Percentiles rank a stretch among this genome's conserved stretches.
Evolutionary conservation across 2,888 invertebrate genomes (phyloP).

Genomic region (Acheta domesticus): DNA sequence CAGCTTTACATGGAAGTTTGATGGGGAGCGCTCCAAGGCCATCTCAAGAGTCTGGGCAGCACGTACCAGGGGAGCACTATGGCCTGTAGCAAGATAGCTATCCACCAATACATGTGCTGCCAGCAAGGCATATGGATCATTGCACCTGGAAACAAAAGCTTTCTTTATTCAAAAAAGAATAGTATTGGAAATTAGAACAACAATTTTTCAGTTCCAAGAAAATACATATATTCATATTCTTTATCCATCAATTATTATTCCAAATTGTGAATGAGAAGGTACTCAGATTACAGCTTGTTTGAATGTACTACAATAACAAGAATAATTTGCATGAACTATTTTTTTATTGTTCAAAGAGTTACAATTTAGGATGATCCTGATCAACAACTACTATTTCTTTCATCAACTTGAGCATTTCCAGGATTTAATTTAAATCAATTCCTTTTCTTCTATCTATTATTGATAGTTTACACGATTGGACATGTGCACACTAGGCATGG

Average conservation of each 20-base stretch:
- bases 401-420: background rate
- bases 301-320: background rate
- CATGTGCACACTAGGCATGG: too few species aligned
- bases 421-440: too few species aligned
- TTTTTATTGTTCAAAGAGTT: background rate
- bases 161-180: conserved; percentile 38
- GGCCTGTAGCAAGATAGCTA: conserved; percentile 52
- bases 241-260: background rate
- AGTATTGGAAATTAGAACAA: background rate
- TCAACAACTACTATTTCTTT: background rate
- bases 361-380: too few species aligned
- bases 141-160: conserved; percentile 43
- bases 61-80: conserved; percentile 51
- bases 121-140: conserved; percentile 75
- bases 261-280: background rate
- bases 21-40: conserved; percentile 71
- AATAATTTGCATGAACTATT: background rate
- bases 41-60: conserved; percentile 69
- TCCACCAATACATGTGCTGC: conserved; percentile 68
- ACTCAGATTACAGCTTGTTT: too few species aligned
- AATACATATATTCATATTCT: background rate
- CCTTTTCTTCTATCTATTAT: too few species aligned
- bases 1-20: conserved; percentile 86
- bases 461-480: too few species aligned
- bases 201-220: background rate